Base-by-base conservation (phyloP, 2,888 invertebrate genomes). In the Sesia apiformis region DNA sequence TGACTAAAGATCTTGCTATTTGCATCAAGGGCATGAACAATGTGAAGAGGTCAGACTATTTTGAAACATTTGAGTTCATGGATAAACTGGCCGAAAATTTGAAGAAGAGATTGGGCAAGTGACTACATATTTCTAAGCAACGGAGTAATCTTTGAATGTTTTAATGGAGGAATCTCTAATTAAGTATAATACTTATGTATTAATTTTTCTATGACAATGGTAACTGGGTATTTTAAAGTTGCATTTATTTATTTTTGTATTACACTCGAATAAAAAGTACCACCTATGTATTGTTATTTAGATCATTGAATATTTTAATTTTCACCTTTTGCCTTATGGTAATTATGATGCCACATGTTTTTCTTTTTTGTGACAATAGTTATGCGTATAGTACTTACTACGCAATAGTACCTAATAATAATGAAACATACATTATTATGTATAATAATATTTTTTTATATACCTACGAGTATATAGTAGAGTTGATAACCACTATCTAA, bases 1-100 rank as follows among this genome's bases (percentile, higher is more conserved):
- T 99, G 98, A 99, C 99, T 55, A 99, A 99, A 83, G 99, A 99
- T 91, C 92, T 99, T 75, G 99, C 99, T 51, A 97, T 98, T 78
- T 99, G 99, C 78, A 94, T 99, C 71, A 98, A 98, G 88, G 98
- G 98, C 60, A 95, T 96, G 93, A 93, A 91, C 82, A 94, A 93
- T 65, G 94, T 94, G 1, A 83, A 91, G 67, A 87, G 96, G 61
- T 82, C 91, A 38, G 99, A 99, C 85, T 99, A 99, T 79, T 90
- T 96, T 80, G 98, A 98, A 90, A 99, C 99, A 0, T 98, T 99
- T 78, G 98, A 97, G 72, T 99, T 99, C 80, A 93, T 99, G 90
- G 93, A 98, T 76, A 98, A 98, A 74, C 82, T 99, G 61, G 97
- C 97, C 41, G 96, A 96, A 63, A 98, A 98, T 80, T 89, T 99